These are phyloP conservation scores for Bathynomus jamesi DNA, from an alignment of 1,140 invertebrate genomes.

Conservation along the genomic window DNA sequence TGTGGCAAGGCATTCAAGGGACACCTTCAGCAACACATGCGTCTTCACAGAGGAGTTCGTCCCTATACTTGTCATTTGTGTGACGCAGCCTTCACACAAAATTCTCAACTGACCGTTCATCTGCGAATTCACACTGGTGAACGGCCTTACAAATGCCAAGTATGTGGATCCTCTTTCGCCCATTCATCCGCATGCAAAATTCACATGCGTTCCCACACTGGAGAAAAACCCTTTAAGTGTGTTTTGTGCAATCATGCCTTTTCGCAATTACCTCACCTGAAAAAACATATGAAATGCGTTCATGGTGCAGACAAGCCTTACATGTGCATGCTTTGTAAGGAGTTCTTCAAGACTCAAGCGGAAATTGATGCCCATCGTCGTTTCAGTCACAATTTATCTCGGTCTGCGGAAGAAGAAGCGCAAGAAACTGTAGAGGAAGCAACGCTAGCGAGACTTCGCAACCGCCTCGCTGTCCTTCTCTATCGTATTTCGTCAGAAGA, in stretches of 20 bases:
- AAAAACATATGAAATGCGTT: slow-evolving; percentile 37
- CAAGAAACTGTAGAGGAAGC: slow-evolving; percentile 33
- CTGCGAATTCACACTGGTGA: slow-evolving; percentile 82
- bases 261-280: slow-evolving; percentile 31
- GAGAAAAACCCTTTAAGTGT: slow-evolving; percentile 37
- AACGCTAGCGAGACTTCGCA: slow-evolving; percentile 27
- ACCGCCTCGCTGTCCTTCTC: slow-evolving; percentile 31
- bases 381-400: slow-evolving; percentile 16
- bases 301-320: slow-evolving; percentile 34
- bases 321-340: slow-evolving; percentile 30
- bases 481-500: slow-evolving; percentile 36
- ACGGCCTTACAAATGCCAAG: slow-evolving; percentile 63
- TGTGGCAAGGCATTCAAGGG: slow-evolving; percentile 84
- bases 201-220: slow-evolving; percentile 36
- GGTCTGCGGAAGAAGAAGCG: slow-evolving; percentile 30
- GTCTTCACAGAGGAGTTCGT: slow-evolving; percentile 60
- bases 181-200: slow-evolving; percentile 35
- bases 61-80: slow-evolving; percentile 57
- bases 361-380: slow-evolving; percentile 29
- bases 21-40: slow-evolving; percentile 73
- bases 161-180: slow-evolving; percentile 33
- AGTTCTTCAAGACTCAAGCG: slow-evolving; percentile 35
- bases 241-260: slow-evolving; percentile 27
- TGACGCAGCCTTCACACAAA: slow-evolving; percentile 78
- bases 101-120: slow-evolving; percentile 87